Base-by-base conservation (phyloP, 1,140 invertebrate species). In the Drosophila lowei region DNA sequence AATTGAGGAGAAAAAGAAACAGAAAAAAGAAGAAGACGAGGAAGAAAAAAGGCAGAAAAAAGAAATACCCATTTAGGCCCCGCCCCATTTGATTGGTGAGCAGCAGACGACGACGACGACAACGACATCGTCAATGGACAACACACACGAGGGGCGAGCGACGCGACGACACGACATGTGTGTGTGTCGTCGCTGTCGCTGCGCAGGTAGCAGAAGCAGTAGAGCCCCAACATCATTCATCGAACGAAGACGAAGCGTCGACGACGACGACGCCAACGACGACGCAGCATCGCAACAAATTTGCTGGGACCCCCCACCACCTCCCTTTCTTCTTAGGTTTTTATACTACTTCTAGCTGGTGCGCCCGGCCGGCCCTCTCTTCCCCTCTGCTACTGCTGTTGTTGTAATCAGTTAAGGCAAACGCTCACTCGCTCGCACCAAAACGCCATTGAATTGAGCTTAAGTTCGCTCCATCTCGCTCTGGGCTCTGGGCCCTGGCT, bases 31-130 rank as follows among this genome's bases (percentile, higher is more conserved):
- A 73, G 54, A 62, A 62, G 47, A 21, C 61, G 47, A 78, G 61
- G 46, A 67, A 30, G 50, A 60, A 56, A 67, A 56, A 72, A 59
- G 23, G 54, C 21, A 65, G 38, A 65, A 47, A 57, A 65, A 60
- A 64, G 54, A 53, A 43, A 77, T 42, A 71, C 46, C 66, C 58
- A 80, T 79, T 90, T 90, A 90, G 81, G 89, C 89, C 79, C 89
- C 89, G 89, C 89, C 89, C 81, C 81, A 89, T 90, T 90, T 86
- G 89, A 90, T 90, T 90, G 89, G 89, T 79, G 89, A 89, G 80
- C 74, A 74, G 71, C 59, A 77, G 66, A 88, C 81, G 73, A 68
- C 78, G 52, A 50, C 68, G 52, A 50, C 67, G 47, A 56, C 72
- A 60, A 74, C 75, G 80, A 72, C 80, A 77, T 61, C 83, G 81